Evolutionary conservation across 1,140 invertebrate genomes (phyloP).

Genomic region (Tetramorium parvispinum): DNA sequence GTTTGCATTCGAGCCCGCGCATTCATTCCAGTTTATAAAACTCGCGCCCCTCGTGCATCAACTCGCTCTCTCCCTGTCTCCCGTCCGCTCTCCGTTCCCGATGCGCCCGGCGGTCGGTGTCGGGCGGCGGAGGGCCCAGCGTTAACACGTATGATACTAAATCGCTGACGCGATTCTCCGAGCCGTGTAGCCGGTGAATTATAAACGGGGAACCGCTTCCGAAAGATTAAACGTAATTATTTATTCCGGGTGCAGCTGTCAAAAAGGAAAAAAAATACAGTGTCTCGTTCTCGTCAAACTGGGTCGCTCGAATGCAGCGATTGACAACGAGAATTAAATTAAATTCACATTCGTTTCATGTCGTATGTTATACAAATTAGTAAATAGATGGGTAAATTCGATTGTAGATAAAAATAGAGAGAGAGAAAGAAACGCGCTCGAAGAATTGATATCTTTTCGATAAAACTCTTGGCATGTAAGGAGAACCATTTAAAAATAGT

Average conservation of each 20-base stretch:
- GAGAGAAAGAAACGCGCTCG: background rate
- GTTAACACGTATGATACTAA: conserved; percentile 59
- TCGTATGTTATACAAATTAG: background rate
- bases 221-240: conserved; percentile 58
- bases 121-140: background rate
- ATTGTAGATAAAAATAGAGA: background rate
- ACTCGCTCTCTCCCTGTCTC: conserved; percentile 24
- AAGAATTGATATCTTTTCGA: background rate
- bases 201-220: conserved; percentile 49
- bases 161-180: conserved; percentile 60
- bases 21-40: conserved; percentile 78
- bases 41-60: conserved; percentile 63
- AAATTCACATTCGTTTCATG: background rate
- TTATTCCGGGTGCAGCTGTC: conserved; percentile 33
- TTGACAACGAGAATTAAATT: conserved; percentile 14
- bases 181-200: conserved; percentile 43
- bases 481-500: conserved; percentile 14
- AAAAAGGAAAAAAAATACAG: background rate
- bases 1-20: conserved; percentile 73
- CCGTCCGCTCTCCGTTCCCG: background rate
- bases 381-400: background rate
- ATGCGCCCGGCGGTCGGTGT: conserved; percentile 15
- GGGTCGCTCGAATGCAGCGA: background rate
- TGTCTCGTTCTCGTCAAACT: background rate
- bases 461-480: background rate